Base-by-base conservation (phyloP, 2,113 vertebrate genomes). In the Platanista minor region DNA sequence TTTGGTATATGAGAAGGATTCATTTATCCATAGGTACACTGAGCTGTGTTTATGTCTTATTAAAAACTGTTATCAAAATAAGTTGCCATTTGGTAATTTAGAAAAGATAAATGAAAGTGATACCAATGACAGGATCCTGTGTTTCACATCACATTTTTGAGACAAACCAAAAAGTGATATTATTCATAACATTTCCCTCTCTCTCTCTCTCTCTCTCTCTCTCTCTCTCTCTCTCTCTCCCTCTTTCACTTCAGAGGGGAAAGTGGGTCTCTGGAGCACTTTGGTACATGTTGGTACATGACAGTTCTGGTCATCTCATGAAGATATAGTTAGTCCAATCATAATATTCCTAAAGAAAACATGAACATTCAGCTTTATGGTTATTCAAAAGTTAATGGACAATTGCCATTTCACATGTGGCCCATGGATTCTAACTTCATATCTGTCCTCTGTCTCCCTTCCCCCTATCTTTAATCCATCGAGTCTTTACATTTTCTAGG, bases 351-450 rank as follows among this genome's bases (percentile, higher is more conserved):
- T 59, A 84, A 83, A 78, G 81, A 61, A 31, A 95, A 81, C 5
- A 23, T 39, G 21, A 93, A 94, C 31, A 6, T 59, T 91, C 31
- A 72, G 57, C 59, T 81, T 78, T 93, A 87, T 90, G 66, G 23
- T 97, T 90, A 97, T 96, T 90, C 62, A 90, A 80, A 98, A 87
- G 83, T 67, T 87, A 52, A 72, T 67, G 84, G 84, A 93, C 80
- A 92, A 62, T 39, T 97, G 59, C 62, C 39, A 85, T 78, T n/a
- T 98, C 84, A 95, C 87, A 95, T 90, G 31, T 80, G 29, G n/a
- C 72, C 61, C 46, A 33, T 41, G 11, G 57, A 57, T 84, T 81
- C 67, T 93, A 57, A 88, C 57, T 87, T 89, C 39, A 61, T 29
- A 36, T 82, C 9, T 43, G 18, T 52, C 25, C 15, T 81, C 49